Base-by-base conservation (phyloP, 2,888 invertebrate species). In the Ceraclea dissimilis region DNA sequence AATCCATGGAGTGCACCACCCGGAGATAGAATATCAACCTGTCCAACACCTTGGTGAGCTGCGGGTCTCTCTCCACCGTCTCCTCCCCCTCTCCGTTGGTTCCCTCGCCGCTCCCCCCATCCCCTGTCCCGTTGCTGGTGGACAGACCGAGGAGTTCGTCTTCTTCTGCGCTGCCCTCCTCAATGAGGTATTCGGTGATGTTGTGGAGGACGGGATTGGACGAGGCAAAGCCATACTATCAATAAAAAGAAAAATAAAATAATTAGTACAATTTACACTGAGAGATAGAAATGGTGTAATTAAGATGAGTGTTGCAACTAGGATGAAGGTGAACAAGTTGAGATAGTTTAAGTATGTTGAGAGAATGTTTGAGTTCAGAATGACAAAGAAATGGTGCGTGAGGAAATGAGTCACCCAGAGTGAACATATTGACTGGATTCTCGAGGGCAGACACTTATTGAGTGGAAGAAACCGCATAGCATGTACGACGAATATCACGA, bases 121-220 rank as follows among this genome's bases (percentile, higher is more conserved):
- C 70, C 8, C 67, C 70, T 13, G 73, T 80, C 65, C 56, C 75
- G 78, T 62, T 79, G 76, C 22, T 73, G 70, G 58, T 76, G 74
- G 58, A 69, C 63, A 90, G 78, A 1, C 93, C 91, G 2, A 94
- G 71, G 1, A 94, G 73, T 69, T 96, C 97, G 64, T 99, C 98
- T 68, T 99, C 99, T 72, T 99, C 99, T 0, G 95, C 97, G 4
- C 93, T 94, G 0, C 95, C 96, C 73, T 99, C 99, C 71, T 99
- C 98, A 62, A 99, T 97, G 52, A 98, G 75, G 70, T 93, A 97
- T 69, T 99, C 97, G 0, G 97, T 96, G 64, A 99, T 97, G 69
- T 97, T 96, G 68, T 93, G 90, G 59, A 99, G 75, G 5, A 98
- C 88, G 0, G 98, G 98, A 75, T 98, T 98, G 65, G 85, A 86